phyloP scores from a whole-genome alignment of 2,888 invertebrate species.

The Cephonodes hylas region DNA sequence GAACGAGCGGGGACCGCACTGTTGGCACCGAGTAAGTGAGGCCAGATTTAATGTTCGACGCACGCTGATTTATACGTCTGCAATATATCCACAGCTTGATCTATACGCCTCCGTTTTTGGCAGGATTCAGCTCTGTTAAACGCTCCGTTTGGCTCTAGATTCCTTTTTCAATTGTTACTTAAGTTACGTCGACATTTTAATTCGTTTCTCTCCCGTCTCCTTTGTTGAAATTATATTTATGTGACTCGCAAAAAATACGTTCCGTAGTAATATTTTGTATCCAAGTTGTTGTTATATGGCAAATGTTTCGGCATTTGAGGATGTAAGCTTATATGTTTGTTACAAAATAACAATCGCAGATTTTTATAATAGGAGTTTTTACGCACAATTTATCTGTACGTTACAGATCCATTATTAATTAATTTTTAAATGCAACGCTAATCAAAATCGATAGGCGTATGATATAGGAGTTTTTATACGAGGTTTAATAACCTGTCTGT shows the following conservation, averaged over 20 bases:
- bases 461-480: too few species aligned
- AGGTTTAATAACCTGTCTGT: too few species aligned
- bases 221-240: neutral
- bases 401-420: too few species aligned
- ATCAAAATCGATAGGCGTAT: too few species aligned
- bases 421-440: too few species aligned
- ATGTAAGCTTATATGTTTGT: too few species aligned
- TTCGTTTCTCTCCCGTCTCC: neutral
- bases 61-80: conserved; percentile 59
- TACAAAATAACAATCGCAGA: too few species aligned
- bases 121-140: conserved; percentile 3
- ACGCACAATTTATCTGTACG: too few species aligned
- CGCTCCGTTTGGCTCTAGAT: conserved; percentile 5
- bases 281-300: neutral
- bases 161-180: conserved; percentile 3
- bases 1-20: conserved; percentile 24
- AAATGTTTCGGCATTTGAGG: neutral
- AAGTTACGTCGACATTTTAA: neutral
- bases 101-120: conserved; percentile 8
- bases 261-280: neutral
- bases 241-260: neutral
- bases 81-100: conserved; percentile 15
- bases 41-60: conserved; percentile 59
- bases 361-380: too few species aligned
- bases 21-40: conserved; percentile 41